Percentiles rank a stretch among this genome's conserved stretches.
Conservation (phyloP, 1,140 invertebrate species). For the Nilaparvata lugens region DNA sequence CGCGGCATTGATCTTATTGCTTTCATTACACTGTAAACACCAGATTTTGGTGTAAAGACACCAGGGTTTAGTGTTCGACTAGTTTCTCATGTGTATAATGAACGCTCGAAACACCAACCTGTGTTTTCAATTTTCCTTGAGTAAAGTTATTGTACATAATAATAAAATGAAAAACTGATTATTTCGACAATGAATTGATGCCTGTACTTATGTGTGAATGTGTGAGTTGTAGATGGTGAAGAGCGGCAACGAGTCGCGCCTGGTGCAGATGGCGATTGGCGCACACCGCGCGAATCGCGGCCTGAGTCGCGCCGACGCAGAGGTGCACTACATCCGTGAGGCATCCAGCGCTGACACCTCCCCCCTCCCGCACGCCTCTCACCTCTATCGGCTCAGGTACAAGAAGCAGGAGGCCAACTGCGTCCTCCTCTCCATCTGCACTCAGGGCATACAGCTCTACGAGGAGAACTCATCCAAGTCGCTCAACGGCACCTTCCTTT, state of each 20-base stretch:
- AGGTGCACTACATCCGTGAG: slow-evolving; percentile 79
- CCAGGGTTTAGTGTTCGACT: too few species aligned
- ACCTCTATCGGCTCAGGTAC: slow-evolving; percentile 77
- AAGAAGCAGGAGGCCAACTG: slow-evolving; percentile 70
- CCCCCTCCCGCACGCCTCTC: slow-evolving; percentile 75
- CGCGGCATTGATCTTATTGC: too few species aligned
- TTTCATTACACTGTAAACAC: too few species aligned
- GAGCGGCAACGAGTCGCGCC: slow-evolving; percentile 39
- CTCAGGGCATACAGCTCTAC: slow-evolving; percentile 77
- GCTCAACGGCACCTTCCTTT: slow-evolving; percentile 58
- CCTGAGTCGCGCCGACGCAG: slow-evolving; percentile 63
- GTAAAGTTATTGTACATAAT: too few species aligned
- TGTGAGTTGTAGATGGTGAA: slow-evolving; percentile 35
- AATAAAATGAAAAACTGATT: background rate
- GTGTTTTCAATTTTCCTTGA: too few species aligned
- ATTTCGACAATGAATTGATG: too few species aligned
- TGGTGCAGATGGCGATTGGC: slow-evolving; percentile 44
- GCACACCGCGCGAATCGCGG: slow-evolving; percentile 66
- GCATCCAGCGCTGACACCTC: slow-evolving; percentile 69
- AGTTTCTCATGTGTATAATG: too few species aligned
- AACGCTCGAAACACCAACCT: too few species aligned
- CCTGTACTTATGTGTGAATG: too few species aligned
- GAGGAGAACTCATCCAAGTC: slow-evolving; percentile 32
- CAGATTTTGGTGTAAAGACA: too few species aligned
- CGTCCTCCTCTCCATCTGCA: slow-evolving; percentile 72